Conservation (phyloP, 1,140 invertebrate genomes). For the Bombus vancouverensis region DNA sequence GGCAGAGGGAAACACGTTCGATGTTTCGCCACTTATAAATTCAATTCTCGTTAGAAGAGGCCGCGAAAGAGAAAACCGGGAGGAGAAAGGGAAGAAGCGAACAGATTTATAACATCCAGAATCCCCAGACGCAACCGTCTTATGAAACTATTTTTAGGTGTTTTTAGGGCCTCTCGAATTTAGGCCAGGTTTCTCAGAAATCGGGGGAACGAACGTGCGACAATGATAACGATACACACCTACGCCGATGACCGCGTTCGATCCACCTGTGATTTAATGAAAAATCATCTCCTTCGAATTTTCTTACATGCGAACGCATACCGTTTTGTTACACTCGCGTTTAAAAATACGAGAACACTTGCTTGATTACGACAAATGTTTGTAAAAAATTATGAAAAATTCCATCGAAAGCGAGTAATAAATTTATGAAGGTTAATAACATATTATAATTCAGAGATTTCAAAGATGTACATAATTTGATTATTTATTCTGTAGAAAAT, state of each 20-base stretch:
- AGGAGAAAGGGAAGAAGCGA: constrained; percentile 44
- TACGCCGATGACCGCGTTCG: constrained; percentile 22
- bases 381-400: no score
- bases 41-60: constrained; percentile 42
- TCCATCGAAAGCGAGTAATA: no score
- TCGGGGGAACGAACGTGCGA: constrained; percentile 37
- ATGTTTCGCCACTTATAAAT: constrained; percentile 27
- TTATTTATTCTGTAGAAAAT: no score
- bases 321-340: no score
- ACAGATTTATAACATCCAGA: constrained; percentile 51
- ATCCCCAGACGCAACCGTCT: constrained; percentile 50
- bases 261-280: constrained; percentile 15
- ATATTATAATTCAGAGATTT: no score
- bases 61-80: constrained; percentile 17
- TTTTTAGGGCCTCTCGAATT: constrained; percentile 56
- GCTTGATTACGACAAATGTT: no score
- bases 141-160: constrained; percentile 57
- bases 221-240: constrained; percentile 35
- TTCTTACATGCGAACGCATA: no score
- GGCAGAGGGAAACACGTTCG: constrained; percentile 6
- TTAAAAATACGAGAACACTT: no score
- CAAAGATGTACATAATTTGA: no score
- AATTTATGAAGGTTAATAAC: no score
- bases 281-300: neutral
- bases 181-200: constrained; percentile 55